Evolutionary conservation across 1,140 invertebrate genomes (phyloP), one percentile per base, ranked within the genome.

Genomic region (Muscidifurax raptorellus): DNA sequence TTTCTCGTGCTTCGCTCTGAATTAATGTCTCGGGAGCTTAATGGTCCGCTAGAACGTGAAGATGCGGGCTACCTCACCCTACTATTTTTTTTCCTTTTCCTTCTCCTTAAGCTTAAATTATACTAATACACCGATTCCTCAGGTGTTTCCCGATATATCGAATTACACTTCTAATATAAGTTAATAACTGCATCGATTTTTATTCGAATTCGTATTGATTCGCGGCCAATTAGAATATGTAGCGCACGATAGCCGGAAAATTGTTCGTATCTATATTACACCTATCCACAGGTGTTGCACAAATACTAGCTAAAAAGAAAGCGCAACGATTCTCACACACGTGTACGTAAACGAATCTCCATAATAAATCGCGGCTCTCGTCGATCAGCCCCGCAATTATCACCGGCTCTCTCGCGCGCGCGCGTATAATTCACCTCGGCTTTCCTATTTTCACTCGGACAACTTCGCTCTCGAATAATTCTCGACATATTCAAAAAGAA

Each of bases 21-120:
- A 72, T 72, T 72, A 72, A 72, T 72, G 71, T 28, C 30, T 36
- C 32, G 15, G 18, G 9, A 32, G 71, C 32, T 72, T 32, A 72
- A 72, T 72, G 71, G 6, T 18, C 32, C 52, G 52, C 52, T n/a
- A 6, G 18, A n/a, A 59, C 22, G 52, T 18, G 18, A n/a, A 52
- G 47, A 52, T 22, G 47, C 0, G 18, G 47, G 18, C 47, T 52
- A 22, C 47, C 13, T 52, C 47, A 13, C 18, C 22, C 22, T 52
- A 18, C 18, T 52, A 40, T 52, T 52, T 52, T 52, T 13, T 52
- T 52, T 52, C 47, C 18, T 52, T 18, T 10, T 40, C 10, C 18
- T 52, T 9, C 9, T 47, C 15, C 18, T 52, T 13, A 5, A 3
- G 13, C 10, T 40, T 10, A 40, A 40, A 52, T 52, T 22, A 22